Percentiles rank a stretch among this genome's conserved stretches.
These are phyloP conservation scores for Microctonus brassicae DNA, from an alignment of 2,888 invertebrate genomes.

Conservation along the genomic window DNA sequence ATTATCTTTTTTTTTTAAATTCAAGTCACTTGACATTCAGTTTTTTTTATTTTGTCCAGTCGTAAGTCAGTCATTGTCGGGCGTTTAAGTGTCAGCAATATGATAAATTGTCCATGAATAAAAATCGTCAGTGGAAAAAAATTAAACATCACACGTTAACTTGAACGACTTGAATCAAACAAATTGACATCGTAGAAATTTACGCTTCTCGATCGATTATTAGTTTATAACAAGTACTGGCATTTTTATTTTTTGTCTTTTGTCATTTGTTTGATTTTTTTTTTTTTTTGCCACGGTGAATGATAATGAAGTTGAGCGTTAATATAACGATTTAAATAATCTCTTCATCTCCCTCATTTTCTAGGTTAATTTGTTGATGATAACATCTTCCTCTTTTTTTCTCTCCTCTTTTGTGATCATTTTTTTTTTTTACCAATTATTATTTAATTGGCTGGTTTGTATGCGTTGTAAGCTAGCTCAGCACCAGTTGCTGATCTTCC, in stretches of 20 bases:
- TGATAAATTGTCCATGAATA: constrained; percentile 7
- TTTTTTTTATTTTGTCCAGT: constrained; percentile 29
- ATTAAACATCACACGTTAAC: not conserved
- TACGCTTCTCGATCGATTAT: constrained; percentile 25
- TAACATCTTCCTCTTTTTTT: not conserved
- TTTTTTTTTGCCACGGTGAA: constrained; percentile 18
- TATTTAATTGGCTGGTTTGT: constrained; percentile 68
- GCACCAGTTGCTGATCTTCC: constrained; percentile 78
- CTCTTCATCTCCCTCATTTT: constrained; percentile 22
- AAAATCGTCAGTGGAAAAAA: constrained; percentile 11
- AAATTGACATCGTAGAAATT: constrained; percentile 27
- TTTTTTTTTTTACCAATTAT: constrained; percentile 2
- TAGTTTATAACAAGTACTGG: constrained; percentile 22
- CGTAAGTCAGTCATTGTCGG: constrained; percentile 35
- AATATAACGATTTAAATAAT: constrained; percentile 32
- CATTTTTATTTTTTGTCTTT: constrained; percentile 33
- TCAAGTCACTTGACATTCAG: not conserved
- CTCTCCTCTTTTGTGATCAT: not conserved
- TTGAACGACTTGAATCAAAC: constrained; percentile 26
- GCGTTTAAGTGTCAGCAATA: constrained; percentile 25
- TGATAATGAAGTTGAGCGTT: constrained; percentile 35
- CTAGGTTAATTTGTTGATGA: not conserved
- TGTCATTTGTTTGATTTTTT: not conserved
- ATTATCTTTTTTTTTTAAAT: not conserved
- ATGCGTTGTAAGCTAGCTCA: constrained; percentile 81